phyloP scores from a whole-genome alignment of 2,113 vertebrate species.

The Indicator maculatus region DNA sequence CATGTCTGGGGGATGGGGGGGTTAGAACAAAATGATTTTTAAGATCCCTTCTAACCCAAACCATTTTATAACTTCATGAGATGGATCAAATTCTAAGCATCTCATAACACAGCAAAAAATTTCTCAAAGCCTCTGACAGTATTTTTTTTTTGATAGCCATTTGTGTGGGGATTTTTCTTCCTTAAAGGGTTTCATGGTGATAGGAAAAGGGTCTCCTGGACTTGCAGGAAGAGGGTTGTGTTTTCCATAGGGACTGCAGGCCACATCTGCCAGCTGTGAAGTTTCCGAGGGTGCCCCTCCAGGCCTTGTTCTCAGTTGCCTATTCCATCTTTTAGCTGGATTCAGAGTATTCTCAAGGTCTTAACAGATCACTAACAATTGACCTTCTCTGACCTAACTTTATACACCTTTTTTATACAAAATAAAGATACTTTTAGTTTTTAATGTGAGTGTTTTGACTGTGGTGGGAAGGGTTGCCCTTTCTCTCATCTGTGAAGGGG shows the following conservation, averaged over 20 bases:
- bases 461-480: neutral
- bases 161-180: neutral
- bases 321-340: neutral
- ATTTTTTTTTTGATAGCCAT: fast-evolving
- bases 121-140: neutral
- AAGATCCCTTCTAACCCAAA: neutral
- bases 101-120: neutral
- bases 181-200: neutral
- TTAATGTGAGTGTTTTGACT: neutral
- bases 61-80: neutral
- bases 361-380: neutral
- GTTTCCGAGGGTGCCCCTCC: neutral
- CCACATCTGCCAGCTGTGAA: fast-evolving
- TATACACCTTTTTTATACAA: neutral
- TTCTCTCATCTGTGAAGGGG: neutral
- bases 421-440: neutral
- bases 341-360: neutral
- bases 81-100: neutral
- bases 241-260: fast-evolving
- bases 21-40: neutral
- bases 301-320: neutral
- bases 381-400: neutral
- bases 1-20: no score
- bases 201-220: neutral
- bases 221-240: neutral